Percentiles rank a stretch among this genome's conserved stretches.
phyloP scores from a whole-genome alignment of 1,140 invertebrate species.

The Cotesia vestalis region DNA sequence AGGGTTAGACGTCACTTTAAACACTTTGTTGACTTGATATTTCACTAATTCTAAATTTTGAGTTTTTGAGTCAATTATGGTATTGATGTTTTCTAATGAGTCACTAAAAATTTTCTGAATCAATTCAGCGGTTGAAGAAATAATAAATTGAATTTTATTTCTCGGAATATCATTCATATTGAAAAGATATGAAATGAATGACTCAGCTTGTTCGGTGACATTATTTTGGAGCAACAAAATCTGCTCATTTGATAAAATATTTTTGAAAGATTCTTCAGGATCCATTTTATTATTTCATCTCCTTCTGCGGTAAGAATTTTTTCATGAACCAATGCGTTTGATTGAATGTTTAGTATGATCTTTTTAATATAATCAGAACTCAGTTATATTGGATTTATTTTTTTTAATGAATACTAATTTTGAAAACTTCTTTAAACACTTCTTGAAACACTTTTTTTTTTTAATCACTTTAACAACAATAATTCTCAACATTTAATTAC shows the following conservation, averaged over 20 bases:
- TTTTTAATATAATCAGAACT: no score
- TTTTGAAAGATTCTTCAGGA: background rate
- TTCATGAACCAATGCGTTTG: no score
- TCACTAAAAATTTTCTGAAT: background rate
- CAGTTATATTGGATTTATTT: no score
- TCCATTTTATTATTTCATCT: no score
- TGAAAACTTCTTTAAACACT: no score
- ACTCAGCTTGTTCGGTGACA: background rate
- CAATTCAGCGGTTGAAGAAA: background rate
- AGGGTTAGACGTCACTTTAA: background rate
- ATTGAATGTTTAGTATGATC: no score
- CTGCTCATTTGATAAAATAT: background rate
- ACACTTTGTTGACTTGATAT: background rate
- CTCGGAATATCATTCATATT: background rate
- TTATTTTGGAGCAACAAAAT: background rate
- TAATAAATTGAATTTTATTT: conserved; percentile 10
- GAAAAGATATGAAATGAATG: background rate
- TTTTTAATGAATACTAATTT: no score
- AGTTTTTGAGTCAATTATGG: background rate
- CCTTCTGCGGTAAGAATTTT: no score
- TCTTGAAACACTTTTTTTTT: no score
- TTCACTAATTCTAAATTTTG: background rate
- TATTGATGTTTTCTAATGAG: background rate
- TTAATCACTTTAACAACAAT: no score
- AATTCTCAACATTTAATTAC: no score